Conservation (phyloP, 1,140 invertebrate species). For the Pseudobourletiella spinata region DNA sequence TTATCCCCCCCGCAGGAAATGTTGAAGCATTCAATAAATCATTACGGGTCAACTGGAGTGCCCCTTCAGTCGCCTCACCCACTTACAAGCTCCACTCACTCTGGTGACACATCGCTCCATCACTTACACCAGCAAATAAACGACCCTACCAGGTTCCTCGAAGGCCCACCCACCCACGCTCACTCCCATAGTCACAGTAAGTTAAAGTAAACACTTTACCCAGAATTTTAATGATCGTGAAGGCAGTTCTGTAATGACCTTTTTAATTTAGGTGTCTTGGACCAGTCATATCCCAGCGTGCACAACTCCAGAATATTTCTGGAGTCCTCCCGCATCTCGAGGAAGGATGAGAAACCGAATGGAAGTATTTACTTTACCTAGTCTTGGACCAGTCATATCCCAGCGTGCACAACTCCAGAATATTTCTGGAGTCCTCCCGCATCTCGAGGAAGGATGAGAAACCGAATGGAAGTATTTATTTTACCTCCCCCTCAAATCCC, state of each 20-base stretch:
- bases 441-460: slow-evolving; percentile 20
- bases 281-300: slow-evolving; percentile 31
- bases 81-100: slow-evolving; percentile 33
- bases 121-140: slow-evolving; percentile 21
- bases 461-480: slow-evolving; percentile 33
- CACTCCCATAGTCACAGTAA: slow-evolving; percentile 32
- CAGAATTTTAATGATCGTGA: too few species aligned
- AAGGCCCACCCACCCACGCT: slow-evolving; percentile 23
- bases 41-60: slow-evolving; percentile 33
- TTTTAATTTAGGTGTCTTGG: slow-evolving; percentile 29
- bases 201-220: neutral
- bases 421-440: slow-evolving; percentile 29
- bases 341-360: slow-evolving; percentile 20
- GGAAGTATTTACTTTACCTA: slow-evolving; percentile 33
- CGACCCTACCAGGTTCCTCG: slow-evolving; percentile 30
- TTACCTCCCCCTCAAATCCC: slow-evolving; percentile 11
- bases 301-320: slow-evolving; percentile 29
- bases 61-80: slow-evolving; percentile 29
- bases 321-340: slow-evolving; percentile 30
- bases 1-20: too few species aligned
- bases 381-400: slow-evolving; percentile 33
- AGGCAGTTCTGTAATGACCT: too few species aligned
- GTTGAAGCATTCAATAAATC: slow-evolving; percentile 35
- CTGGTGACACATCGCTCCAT: slow-evolving; percentile 28
- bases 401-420: slow-evolving; percentile 29